Base-by-base conservation (phyloP, 2,797 vertebrate genomes). In the Poliocrania exsul region DNA sequence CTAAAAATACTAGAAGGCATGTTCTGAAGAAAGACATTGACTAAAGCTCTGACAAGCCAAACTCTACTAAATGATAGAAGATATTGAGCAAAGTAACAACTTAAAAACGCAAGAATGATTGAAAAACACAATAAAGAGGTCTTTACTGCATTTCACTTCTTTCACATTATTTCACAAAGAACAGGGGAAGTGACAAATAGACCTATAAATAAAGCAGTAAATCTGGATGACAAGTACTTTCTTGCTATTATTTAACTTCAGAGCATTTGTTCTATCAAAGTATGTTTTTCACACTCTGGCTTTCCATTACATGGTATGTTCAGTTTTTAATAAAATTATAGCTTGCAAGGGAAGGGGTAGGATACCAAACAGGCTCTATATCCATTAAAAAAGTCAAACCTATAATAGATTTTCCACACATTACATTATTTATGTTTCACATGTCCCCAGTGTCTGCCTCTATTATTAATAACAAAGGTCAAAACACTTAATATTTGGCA, bases 401-500 rank as follows among this genome's bases (percentile, higher is more conserved):
- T 73, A 26, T 21, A 80, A 78, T 24, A 75, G 62, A 51, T 90
- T 93, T 86, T 70, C 82, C 64, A 72, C 3, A 8, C 74, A 75
- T 83, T 74, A 62, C 38, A 47, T 46, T 81, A 88, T 73, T 91
- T 93, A 67, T 93, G 73, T 88, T 91, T 58, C 62, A 49, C 16
- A 28, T 13, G 66, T 83, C 50, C 69, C 61, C 44, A 37, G 69
- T 57, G 62, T 17, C 86, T 62, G 60, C 73, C 74, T 88, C 94
- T 81, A 86, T 83, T 94, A 96, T 88, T 93, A 97, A 96, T 81
- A 92, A 51, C 74, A 95, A 94, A 96, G 95, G 95, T 97, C 91
- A 96, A 92, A 96, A 94, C 80, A 80, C 83, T 97, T 97, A 95
- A 80, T 96, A 90, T 91, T 90, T 97, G 95, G 95, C 89, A 97